Percentiles rank a stretch among this genome's conserved stretches.
Conservation (phyloP, 2,113 vertebrate genomes). For the Crocuta crocuta region DNA sequence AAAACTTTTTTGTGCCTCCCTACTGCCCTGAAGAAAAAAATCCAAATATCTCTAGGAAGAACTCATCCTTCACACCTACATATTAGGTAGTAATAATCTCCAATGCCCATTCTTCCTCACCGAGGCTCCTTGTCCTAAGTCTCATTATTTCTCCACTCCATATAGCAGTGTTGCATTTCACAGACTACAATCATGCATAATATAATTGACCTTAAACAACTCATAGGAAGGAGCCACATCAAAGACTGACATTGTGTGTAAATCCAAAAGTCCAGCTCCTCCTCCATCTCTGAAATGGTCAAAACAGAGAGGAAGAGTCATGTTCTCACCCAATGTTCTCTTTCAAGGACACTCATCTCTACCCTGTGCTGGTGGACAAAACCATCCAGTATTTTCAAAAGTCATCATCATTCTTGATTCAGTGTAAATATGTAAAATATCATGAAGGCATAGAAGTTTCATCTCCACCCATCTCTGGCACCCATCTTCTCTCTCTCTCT, state of each 20-base stretch:
- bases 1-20: background rate
- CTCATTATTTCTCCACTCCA: background rate
- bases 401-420: background rate
- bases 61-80: background rate
- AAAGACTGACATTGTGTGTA: background rate
- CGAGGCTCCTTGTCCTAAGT: background rate
- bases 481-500: background rate
- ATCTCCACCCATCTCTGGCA: background rate
- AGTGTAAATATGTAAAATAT: background rate
- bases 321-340: background rate
- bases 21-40: background rate
- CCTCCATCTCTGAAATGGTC: background rate
- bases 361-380: background rate
- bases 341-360: background rate
- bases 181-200: background rate
- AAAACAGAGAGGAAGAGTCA: background rate
- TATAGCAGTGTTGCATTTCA: background rate
- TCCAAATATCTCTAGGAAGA: background rate
- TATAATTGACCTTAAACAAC: background rate
- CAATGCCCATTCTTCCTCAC: background rate
- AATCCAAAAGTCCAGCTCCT: background rate
- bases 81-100: background rate
- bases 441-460: background rate
- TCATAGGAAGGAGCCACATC: background rate
- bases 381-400: background rate